A percentile compares a stretch with the other conserved stretches of the same genome.
Conservation (phyloP, 2,888 invertebrate genomes). For the Cheilosia vulpina region DNA sequence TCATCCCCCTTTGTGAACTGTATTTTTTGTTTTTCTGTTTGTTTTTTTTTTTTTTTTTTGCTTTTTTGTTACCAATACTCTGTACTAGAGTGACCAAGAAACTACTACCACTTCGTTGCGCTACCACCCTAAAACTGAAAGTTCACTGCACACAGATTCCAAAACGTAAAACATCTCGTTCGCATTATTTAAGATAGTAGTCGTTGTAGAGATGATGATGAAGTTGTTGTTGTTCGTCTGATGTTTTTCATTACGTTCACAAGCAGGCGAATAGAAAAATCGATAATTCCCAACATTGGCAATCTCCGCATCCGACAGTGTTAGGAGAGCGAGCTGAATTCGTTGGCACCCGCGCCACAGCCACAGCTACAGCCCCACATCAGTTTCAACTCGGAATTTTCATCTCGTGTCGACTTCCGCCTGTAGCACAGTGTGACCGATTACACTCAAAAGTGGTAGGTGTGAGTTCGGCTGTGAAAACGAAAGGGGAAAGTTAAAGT, state of each 20-base stretch:
- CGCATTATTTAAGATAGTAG: constrained; percentile 58
- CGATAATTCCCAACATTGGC: constrained; percentile 81
- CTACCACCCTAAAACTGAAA: constrained; percentile 75
- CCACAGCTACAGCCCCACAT: constrained; percentile 29
- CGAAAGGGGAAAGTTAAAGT: neutral
- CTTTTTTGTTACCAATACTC: constrained; percentile 2
- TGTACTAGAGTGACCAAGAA: neutral
- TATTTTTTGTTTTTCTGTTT: neutral
- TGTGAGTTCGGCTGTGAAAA: neutral
- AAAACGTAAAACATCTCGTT: constrained; percentile 47
- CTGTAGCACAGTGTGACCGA: constrained; percentile 49
- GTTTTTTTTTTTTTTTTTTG: neutral
- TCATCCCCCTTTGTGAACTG: constrained; percentile 13
- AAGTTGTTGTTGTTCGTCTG: constrained; percentile 43
- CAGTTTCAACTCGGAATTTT: constrained; percentile 27
- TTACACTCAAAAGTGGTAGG: constrained; percentile 42
- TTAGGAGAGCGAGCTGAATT: constrained; percentile 73
- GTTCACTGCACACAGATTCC: constrained; percentile 68
- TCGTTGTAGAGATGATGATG: constrained; percentile 13
- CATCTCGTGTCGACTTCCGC: constrained; percentile 9
- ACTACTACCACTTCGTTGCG: constrained; percentile 70
- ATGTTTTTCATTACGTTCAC: constrained; percentile 74
- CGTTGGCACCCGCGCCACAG: constrained; percentile 27
- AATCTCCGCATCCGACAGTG: constrained; percentile 75
- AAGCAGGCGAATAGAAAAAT: constrained; percentile 77